phyloP scores from a whole-genome alignment of 2,888 invertebrate genomes.

The Chrysina gloriosa region DNA sequence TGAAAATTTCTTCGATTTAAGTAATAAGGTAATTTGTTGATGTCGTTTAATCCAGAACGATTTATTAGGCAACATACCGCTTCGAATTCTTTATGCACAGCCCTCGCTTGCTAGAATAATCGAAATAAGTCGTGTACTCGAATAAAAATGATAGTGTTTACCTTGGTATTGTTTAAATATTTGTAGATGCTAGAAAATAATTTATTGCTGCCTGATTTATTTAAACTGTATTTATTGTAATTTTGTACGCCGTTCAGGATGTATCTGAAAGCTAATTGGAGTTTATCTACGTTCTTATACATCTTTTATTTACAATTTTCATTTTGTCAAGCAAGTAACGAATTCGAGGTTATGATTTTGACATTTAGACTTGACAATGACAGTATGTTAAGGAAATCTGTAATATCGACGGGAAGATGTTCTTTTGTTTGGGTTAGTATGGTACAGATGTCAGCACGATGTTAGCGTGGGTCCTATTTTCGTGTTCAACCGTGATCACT shows the following conservation, averaged over 20 bases:
- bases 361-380: background rate
- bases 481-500: too few relatives aligned
- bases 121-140: too few relatives aligned
- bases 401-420: background rate
- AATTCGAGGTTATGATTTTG: constrained; percentile 36
- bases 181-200: constrained; percentile 22
- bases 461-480: too few relatives aligned
- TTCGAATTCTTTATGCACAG: constrained; percentile 67
- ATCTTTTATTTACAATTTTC: constrained; percentile 38
- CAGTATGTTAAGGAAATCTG: background rate
- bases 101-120: constrained; percentile 26
- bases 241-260: constrained; percentile 44
- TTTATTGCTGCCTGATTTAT: constrained; percentile 23
- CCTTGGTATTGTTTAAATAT: constrained; percentile 37
- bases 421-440: background rate
- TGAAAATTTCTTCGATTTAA: constrained; percentile 54
- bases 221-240: constrained; percentile 42
- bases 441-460: background rate
- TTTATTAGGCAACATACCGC: constrained; percentile 68
- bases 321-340: constrained; percentile 34
- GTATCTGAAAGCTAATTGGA: constrained; percentile 41
- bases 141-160: background rate
- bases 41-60: constrained; percentile 67
- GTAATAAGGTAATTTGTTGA: constrained; percentile 57
- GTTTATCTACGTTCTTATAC: constrained; percentile 42